Evolutionary conservation across 1,140 invertebrate genomes (phyloP).

Genomic region (Papilio polyxenes): DNA sequence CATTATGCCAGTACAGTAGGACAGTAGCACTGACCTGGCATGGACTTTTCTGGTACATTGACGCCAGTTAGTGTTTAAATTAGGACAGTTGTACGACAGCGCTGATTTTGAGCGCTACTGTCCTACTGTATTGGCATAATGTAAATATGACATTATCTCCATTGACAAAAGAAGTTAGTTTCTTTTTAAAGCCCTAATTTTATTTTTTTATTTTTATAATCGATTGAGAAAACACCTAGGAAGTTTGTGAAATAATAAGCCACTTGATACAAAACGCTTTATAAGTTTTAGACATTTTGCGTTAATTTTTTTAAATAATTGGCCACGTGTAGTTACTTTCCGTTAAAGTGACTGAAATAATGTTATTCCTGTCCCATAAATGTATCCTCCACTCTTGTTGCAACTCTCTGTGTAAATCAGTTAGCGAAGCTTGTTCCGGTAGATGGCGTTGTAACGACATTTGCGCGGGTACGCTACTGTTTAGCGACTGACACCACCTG

Average conservation of each 20-base stretch:
- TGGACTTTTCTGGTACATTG: too few relatives aligned
- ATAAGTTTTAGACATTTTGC: not conserved
- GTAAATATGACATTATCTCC: too few relatives aligned
- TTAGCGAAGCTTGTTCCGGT: conserved; percentile 68
- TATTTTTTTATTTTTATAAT: too few relatives aligned
- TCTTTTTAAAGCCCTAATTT: too few relatives aligned
- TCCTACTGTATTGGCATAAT: too few relatives aligned
- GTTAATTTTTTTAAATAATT: not conserved
- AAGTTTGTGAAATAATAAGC: not conserved
- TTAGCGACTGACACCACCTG: conserved; percentile 51
- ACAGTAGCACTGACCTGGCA: too few relatives aligned
- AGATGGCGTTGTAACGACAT: conserved; percentile 73
- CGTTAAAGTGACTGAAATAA: not conserved
- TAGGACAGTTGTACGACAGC: too few relatives aligned
- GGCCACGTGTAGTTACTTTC: not conserved
- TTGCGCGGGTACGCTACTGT: conserved; percentile 73
- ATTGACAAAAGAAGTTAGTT: too few relatives aligned
- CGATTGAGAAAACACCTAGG: too few relatives aligned
- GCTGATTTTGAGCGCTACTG: too few relatives aligned
- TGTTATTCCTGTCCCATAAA: conserved; percentile 6
- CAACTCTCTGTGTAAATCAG: conserved; percentile 55
- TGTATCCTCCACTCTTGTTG: conserved; percentile 13
- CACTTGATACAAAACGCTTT: not conserved
- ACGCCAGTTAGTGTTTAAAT: too few relatives aligned
- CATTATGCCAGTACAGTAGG: too few relatives aligned